Evolutionary conservation across 2,113 vertebrate genomes (phyloP).

Genomic region (Illadopsis cleaveri): DNA sequence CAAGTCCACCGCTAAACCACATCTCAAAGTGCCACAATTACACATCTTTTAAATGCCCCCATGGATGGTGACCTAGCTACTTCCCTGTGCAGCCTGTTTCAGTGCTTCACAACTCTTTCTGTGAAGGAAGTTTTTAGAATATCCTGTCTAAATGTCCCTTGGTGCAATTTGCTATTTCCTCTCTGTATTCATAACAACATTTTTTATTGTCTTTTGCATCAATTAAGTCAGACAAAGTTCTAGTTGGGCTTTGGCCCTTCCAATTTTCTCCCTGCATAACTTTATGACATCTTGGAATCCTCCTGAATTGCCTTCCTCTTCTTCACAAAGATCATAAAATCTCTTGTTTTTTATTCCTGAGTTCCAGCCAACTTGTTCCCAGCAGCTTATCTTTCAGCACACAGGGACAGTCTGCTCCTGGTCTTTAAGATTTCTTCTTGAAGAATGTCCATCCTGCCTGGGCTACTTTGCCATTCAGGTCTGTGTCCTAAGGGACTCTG

Average conservation of each 20-base stretch:
- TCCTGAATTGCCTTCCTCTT: background rate
- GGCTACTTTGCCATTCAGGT: background rate
- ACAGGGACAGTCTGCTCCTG: rapidly evolving
- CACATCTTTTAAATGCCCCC: background rate
- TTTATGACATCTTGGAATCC: background rate
- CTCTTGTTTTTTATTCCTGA: background rate
- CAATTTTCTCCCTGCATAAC: background rate
- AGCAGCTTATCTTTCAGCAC: background rate
- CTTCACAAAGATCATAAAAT: background rate
- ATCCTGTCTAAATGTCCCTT: background rate
- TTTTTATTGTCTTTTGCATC: background rate
- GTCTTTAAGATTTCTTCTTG: background rate
- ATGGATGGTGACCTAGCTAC: no score
- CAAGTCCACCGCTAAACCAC: background rate
- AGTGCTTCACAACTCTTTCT: background rate
- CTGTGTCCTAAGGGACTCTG: background rate
- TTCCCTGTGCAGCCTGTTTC: background rate
- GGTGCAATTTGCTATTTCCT: background rate
- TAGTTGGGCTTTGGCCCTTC: background rate
- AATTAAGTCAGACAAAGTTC: background rate
- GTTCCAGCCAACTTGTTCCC: background rate
- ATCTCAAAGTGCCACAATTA: background rate
- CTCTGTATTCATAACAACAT: background rate
- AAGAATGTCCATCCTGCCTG: background rate
- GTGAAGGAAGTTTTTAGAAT: background rate